Evolutionary conservation across 2,888 invertebrate genomes (phyloP).

Genomic region (Autographa gamma): DNA sequence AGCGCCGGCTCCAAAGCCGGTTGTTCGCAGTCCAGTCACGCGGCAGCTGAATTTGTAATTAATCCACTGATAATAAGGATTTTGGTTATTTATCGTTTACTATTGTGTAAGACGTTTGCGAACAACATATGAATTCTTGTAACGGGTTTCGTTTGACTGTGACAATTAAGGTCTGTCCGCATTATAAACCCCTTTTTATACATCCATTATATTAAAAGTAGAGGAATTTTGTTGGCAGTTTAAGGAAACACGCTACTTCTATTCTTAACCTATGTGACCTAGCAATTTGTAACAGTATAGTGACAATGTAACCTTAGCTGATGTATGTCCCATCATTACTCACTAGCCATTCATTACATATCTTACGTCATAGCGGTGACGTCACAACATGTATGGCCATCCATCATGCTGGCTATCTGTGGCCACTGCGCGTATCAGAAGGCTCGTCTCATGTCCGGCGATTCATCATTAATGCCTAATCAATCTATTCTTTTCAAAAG

Average conservation of each 20-base stretch:
- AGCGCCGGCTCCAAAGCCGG: conserved; percentile 47
- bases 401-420: conserved; percentile 31
- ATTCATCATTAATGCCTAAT: conserved; percentile 27
- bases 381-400: conserved; percentile 13
- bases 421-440: conserved; percentile 10
- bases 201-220: too few relatives aligned
- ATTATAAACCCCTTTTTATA: too few relatives aligned
- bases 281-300: not conserved
- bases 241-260: too few relatives aligned
- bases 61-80: conserved; percentile 56
- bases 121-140: not conserved
- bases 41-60: conserved; percentile 65
- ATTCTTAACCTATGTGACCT: too few relatives aligned
- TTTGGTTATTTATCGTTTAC: conserved; percentile 26
- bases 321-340: not conserved
- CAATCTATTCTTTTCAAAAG: conserved; percentile 3
- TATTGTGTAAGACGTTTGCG: conserved; percentile 9
- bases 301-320: not conserved
- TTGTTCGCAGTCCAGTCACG: conserved; percentile 61
- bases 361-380: conserved; percentile 17
- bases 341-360: not conserved
- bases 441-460: conserved; percentile 15
- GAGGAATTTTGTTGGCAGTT: too few relatives aligned
- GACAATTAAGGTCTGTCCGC: too few relatives aligned
- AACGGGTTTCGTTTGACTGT: too few relatives aligned